A percentile compares a stretch with the other conserved stretches of the same genome.
Evolutionary conservation across 2,888 invertebrate genomes (phyloP).

Genomic region (Drosophila nr. perissopoda): DNA sequence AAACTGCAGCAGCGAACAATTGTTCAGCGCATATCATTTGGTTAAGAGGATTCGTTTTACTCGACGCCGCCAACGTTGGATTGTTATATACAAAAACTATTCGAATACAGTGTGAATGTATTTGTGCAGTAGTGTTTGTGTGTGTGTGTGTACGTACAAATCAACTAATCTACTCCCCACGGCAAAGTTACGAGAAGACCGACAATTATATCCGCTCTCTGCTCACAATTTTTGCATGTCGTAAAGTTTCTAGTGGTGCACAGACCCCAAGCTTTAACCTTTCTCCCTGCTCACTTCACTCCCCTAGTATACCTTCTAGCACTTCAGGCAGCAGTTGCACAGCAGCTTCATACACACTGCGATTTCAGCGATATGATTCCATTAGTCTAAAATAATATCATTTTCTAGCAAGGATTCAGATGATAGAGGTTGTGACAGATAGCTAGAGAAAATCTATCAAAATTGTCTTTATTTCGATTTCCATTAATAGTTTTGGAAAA

Average conservation of each 20-base stretch:
- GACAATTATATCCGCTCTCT: slow-evolving; percentile 82
- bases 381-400: background rate
- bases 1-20: slow-evolving; percentile 71
- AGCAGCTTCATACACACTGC: slow-evolving; percentile 40
- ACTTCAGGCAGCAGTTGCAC: slow-evolving; percentile 27
- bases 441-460: background rate
- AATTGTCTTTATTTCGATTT: background rate
- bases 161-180: slow-evolving; percentile 81
- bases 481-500: background rate
- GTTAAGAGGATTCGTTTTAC: slow-evolving; percentile 82
- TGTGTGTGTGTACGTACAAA: slow-evolving; percentile 63
- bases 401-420: background rate
- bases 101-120: slow-evolving; percentile 13
- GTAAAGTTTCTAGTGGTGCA: slow-evolving; percentile 79
- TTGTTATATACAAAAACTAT: slow-evolving; percentile 44
- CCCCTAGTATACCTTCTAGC: background rate
- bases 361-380: slow-evolving; percentile 7
- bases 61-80: slow-evolving; percentile 52
- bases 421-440: too few species aligned
- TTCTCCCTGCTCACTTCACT: slow-evolving; percentile 5
- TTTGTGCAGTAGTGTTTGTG: slow-evolving; percentile 16
- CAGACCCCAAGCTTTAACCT: slow-evolving; percentile 49
- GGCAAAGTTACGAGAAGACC: slow-evolving; percentile 82
- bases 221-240: slow-evolving; percentile 81
- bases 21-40: slow-evolving; percentile 82